Conservation (phyloP, 2,888 invertebrate species). For the Erebia palarica region DNA sequence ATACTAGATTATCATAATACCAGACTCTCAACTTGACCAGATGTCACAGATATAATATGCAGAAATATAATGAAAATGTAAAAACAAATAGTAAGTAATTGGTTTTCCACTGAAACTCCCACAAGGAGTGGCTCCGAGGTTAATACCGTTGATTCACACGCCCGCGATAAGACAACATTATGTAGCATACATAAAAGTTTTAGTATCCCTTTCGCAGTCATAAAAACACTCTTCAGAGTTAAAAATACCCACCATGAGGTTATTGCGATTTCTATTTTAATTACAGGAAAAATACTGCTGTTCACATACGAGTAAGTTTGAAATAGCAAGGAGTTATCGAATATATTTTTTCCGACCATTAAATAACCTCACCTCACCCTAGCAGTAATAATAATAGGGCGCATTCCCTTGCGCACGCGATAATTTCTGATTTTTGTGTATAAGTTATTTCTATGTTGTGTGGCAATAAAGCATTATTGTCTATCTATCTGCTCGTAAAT, state of each 20-base stretch:
- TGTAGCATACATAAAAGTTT: constrained; percentile 9
- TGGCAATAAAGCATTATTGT: no score
- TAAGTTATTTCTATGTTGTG: no score
- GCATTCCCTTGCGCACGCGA: no score
- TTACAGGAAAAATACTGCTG: background rate
- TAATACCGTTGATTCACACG: constrained; percentile 17
- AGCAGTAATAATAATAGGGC: no score
- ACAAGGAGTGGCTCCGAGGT: constrained; percentile 10
- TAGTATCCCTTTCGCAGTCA: constrained; percentile 5
- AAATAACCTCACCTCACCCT: no score
- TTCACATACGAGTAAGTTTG: background rate
- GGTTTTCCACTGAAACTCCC: constrained; percentile 3
- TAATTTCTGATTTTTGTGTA: no score
- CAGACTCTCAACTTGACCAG: no score
- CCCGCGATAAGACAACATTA: constrained; percentile 18
- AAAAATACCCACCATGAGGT: background rate
- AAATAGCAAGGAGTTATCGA: no score
- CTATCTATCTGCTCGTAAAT: no score
- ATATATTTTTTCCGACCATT: no score
- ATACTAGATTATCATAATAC: no score
- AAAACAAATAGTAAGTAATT: constrained; percentile 12
- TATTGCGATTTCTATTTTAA: background rate
- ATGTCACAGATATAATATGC: background rate
- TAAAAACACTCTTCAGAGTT: constrained; percentile 1
- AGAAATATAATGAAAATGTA: background rate